Evolutionary conservation across 2,888 invertebrate species (phyloP).

Genomic region (Copidosoma aretas): DNA sequence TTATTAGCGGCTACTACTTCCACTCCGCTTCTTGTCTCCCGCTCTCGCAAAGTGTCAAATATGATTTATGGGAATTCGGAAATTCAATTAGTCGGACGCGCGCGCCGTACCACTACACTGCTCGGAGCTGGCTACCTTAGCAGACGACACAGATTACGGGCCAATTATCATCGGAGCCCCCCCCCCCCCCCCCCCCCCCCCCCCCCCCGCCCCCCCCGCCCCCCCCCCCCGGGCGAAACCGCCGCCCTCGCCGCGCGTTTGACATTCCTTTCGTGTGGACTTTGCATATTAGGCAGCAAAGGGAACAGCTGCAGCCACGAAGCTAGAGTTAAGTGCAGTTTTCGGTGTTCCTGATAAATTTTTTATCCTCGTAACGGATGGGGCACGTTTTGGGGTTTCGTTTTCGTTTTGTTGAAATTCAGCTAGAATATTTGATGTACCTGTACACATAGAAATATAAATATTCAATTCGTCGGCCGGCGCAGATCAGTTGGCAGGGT

Average conservation of each 20-base stretch:
- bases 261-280: neutral
- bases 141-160: conserved; percentile 36
- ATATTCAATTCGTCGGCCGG: too few relatives aligned
- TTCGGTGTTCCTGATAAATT: conserved; percentile 20
- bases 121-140: conserved; percentile 29
- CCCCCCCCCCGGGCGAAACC: neutral
- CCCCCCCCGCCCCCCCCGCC: neutral
- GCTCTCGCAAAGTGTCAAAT: conserved; percentile 35
- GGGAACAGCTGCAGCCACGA: too few relatives aligned
- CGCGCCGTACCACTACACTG: too few relatives aligned
- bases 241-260: neutral
- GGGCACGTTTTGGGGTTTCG: conserved; percentile 3
- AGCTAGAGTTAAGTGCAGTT: neutral
- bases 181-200: neutral
- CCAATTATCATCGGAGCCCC: conserved; percentile 34
- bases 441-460: too few relatives aligned
- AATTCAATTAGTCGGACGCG: conserved; percentile 38
- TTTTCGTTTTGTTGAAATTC: conserved; percentile 11
- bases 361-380: conserved; percentile 20
- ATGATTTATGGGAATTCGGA: conserved; percentile 43
- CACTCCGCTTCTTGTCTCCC: conserved; percentile 31
- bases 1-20: conserved; percentile 42
- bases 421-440: too few relatives aligned
- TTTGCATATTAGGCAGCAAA: too few relatives aligned
- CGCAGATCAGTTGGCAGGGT: too few relatives aligned